Evolutionary conservation across 2,113 vertebrate species (phyloP).

Genomic region (Bombycilla garrulus): DNA sequence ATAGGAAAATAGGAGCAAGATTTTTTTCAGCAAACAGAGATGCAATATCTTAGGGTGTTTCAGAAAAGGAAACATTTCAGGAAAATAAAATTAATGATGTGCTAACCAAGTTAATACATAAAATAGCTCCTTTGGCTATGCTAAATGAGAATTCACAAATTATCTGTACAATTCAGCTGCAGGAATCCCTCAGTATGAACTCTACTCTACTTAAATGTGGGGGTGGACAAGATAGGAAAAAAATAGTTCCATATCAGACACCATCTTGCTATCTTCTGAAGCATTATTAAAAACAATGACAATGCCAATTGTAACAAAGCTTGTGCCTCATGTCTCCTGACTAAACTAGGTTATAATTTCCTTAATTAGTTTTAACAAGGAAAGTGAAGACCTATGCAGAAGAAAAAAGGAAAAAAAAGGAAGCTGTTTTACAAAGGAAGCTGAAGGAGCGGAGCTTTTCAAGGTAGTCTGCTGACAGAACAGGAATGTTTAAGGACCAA

Average conservation of each 20-base stretch:
- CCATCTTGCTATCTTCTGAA: neutral
- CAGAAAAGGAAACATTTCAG: neutral
- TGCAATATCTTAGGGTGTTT: neutral
- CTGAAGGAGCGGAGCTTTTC: neutral
- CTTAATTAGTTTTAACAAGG: neutral
- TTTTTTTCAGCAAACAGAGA: neutral
- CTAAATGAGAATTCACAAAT: neutral
- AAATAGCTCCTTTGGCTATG: neutral
- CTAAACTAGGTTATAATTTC: neutral
- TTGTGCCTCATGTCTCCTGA: neutral
- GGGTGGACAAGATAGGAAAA: neutral
- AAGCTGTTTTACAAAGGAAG: neutral
- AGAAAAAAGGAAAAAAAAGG: neutral
- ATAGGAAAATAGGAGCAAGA: neutral
- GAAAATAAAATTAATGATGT: neutral
- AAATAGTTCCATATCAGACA: neutral
- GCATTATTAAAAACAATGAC: neutral
- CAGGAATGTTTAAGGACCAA: neutral
- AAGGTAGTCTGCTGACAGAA: neutral
- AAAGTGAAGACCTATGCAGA: neutral
- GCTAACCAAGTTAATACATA: neutral
- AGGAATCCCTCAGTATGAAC: neutral
- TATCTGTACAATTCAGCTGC: neutral
- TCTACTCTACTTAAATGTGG: neutral
- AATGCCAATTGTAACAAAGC: neutral